Evolutionary conservation across 2,797 vertebrate genomes (phyloP).

Genomic region (Melanogrammus aeglefinus): DNA sequence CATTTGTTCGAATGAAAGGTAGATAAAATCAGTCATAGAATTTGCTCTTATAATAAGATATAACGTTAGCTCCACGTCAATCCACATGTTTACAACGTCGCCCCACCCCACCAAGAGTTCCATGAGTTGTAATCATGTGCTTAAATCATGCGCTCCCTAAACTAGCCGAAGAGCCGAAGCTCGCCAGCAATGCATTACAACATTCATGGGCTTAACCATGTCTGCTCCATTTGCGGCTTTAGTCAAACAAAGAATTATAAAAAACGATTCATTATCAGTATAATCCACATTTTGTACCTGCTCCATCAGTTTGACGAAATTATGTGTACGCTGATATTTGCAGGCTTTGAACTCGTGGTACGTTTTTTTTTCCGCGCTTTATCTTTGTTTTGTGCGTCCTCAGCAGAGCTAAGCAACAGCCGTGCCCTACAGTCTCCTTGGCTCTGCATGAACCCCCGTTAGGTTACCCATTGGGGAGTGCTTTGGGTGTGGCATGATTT

Average conservation of each 20-base stretch:
- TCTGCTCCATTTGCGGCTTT: background rate
- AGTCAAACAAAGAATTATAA: background rate
- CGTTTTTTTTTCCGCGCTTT: background rate
- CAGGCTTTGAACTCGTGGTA: background rate
- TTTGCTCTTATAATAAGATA: background rate
- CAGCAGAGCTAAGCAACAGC: conserved; percentile 16
- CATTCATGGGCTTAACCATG: background rate
- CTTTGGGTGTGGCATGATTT: conserved; percentile 69
- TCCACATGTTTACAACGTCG: conserved; percentile 40
- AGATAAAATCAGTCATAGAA: background rate
- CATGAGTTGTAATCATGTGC: conserved; percentile 23
- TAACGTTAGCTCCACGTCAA: conserved; percentile 6
- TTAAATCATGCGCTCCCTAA: conserved; percentile 45
- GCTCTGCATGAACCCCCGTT: conserved; percentile 33
- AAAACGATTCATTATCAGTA: background rate
- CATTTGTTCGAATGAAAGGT: background rate
- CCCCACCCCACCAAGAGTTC: conserved; percentile 14
- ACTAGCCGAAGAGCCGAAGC: conserved; percentile 43
- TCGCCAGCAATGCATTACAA: conserved; percentile 36
- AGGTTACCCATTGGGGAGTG: conserved; percentile 45
- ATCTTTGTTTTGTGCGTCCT: conserved; percentile 25
- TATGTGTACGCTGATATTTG: background rate
- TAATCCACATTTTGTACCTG: background rate
- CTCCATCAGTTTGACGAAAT: background rate
- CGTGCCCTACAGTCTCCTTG: conserved; percentile 22